phyloP scores from a whole-genome alignment of 2,888 invertebrate genomes.

The Ochropacha duplaris region DNA sequence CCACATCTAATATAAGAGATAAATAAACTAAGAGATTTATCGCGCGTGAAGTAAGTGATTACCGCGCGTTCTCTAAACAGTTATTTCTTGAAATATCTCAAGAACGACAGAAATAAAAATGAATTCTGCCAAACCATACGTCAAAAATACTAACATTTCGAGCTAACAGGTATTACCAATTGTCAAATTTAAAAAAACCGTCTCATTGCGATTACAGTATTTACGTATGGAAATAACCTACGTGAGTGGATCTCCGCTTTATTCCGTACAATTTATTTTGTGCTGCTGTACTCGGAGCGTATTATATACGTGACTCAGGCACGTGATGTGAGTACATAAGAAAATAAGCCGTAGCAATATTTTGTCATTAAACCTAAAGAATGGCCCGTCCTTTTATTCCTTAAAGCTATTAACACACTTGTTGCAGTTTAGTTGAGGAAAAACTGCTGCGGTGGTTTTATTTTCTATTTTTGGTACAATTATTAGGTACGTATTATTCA shows the following conservation, averaged over 20 bases:
- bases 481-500: too few species aligned
- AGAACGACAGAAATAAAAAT: too few species aligned
- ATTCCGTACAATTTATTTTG: conserved; percentile 50
- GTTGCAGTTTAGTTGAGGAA: not conserved
- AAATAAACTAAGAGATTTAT: too few species aligned
- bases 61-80: too few species aligned
- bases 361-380: conserved; percentile 42
- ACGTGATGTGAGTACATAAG: conserved; percentile 22
- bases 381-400: conserved; percentile 17
- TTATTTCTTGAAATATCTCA: too few species aligned
- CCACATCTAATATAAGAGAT: too few species aligned
- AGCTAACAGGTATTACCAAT: not conserved
- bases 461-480: too few species aligned
- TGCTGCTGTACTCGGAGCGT: conserved; percentile 29
- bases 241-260: conserved; percentile 40
- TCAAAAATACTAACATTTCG: not conserved
- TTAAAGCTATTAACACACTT: not conserved
- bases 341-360: conserved; percentile 40
- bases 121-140: not conserved
- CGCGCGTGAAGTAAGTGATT: too few species aligned
- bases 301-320: conserved; percentile 36
- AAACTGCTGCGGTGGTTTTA: not conserved
- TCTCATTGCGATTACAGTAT: conserved; percentile 31
- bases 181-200: conserved; percentile 4
- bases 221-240: conserved; percentile 41